Base-by-base conservation (phyloP, 1,140 invertebrate species). In the Drosophila varians region DNA sequence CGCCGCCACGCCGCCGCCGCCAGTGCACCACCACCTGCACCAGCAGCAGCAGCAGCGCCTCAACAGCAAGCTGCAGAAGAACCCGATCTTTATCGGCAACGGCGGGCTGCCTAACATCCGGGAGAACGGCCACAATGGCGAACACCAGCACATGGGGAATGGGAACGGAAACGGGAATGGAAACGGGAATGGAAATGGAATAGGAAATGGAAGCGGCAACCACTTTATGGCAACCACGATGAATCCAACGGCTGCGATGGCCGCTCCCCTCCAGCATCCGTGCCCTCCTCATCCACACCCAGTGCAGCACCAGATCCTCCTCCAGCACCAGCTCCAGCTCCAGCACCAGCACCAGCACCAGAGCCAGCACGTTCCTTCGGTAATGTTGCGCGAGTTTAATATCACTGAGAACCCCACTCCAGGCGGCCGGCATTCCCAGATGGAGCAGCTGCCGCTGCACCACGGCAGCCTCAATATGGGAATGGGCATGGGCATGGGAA, bases 311-410 rank as follows among this genome's bases (percentile, higher is more conserved):
- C 69, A 69, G 34, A 60, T 42, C 45, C 77, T 72, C 8, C 65
- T 55, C 38, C 72, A 88, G 49, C 79, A 73, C 66, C 86, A 84
- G 28, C 69, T 57, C 34, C 69, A 74, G 34, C 34, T 21, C 34
- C 77, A 71, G 40, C 40, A 14, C 43, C 78, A 80, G 62, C 55
- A 43, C 58, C 80, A 74, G 58, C 66, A 49, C 61, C 73, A 80
- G 55, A 58, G 74, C 45, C 78, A 83, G 60, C 55, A 78, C 55
- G 72, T 77, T 66, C 77, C 75, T 62, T 69, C 79, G 89, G 89
- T 90, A 87, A 90, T 90, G 82, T 77, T 89, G 66, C 89, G 89
- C 55, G 89, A 90, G 48, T 90, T 90, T 74, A 90, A 90, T 89
- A 90, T 90, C 58, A 91, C 90, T 83, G 90, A 91, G 68, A 91